These are phyloP conservation scores for Euclidia mi DNA, from an alignment of 2,888 invertebrate species.

Conservation along the genomic window DNA sequence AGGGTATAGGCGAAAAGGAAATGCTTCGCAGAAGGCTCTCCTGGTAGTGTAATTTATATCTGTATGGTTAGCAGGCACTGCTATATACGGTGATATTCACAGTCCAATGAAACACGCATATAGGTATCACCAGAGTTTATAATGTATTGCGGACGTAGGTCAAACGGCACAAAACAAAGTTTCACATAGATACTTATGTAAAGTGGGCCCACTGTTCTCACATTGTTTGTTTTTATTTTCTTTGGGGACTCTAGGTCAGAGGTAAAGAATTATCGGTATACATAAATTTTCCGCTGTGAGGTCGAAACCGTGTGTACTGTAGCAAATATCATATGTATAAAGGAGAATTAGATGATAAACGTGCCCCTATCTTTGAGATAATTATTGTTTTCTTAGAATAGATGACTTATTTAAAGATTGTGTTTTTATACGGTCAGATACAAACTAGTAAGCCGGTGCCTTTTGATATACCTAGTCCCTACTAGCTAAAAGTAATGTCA, in stretches of 20 bases:
- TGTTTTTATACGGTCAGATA: too few relatives aligned
- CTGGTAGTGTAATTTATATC: conserved; percentile 77
- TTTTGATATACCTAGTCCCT: too few relatives aligned
- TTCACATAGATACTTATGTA: conserved; percentile 30
- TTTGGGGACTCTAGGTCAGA: not conserved
- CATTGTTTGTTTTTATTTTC: conserved; percentile 13
- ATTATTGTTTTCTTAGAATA: too few relatives aligned
- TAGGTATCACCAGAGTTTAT: conserved; percentile 55
- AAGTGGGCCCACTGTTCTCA: conserved; percentile 13
- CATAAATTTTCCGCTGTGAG: too few relatives aligned
- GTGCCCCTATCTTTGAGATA: not conserved
- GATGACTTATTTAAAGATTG: too few relatives aligned
- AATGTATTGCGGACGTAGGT: conserved; percentile 53
- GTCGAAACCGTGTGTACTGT: too few relatives aligned
- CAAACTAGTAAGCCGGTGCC: too few relatives aligned
- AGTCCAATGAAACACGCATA: conserved; percentile 52
- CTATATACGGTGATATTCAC: conserved; percentile 46
- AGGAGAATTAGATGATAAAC: too few relatives aligned
- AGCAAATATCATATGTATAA: too few relatives aligned
- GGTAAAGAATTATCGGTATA: not conserved
- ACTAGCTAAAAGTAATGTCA: not conserved
- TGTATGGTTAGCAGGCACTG: conserved; percentile 42
- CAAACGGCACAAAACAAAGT: conserved; percentile 46
- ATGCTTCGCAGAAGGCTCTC: too few relatives aligned
- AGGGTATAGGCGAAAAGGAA: too few relatives aligned